phyloP scores from a whole-genome alignment of 2,888 invertebrate species.

The Tineola bisselliella region DNA sequence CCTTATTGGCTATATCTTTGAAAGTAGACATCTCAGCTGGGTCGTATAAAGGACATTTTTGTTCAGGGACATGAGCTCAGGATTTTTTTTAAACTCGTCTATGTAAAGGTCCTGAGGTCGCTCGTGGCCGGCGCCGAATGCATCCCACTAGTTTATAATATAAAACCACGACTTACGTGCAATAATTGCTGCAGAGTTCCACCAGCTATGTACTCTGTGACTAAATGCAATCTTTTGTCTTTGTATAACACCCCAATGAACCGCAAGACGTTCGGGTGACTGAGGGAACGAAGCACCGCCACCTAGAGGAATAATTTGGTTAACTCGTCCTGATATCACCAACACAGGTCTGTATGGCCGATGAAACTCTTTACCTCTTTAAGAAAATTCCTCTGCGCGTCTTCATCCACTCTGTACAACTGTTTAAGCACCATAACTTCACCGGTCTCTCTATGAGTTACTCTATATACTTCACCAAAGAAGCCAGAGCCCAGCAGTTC shows the following conservation, averaged over 20 bases:
- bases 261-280: conserved; percentile 89
- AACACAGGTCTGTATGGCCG: too few relatives aligned
- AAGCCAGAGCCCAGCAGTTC: conserved; percentile 93
- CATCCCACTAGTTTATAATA: too few relatives aligned
- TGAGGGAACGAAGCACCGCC: conserved; percentile 87
- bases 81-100: too few relatives aligned
- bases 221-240: conserved; percentile 88
- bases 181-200: conserved; percentile 88
- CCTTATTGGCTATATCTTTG: too few relatives aligned
- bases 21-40: too few relatives aligned
- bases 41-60: too few relatives aligned
- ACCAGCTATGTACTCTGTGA: conserved; percentile 93
- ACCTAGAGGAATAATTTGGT: conserved; percentile 61
- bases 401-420: conserved; percentile 91
- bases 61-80: too few relatives aligned
- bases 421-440: conserved; percentile 97
- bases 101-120: too few relatives aligned
- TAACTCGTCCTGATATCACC: too few relatives aligned
- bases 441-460: conserved; percentile 88
- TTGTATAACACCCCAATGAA: conserved; percentile 95
- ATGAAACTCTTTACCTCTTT: too few relatives aligned
- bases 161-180: too few relatives aligned
- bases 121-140: too few relatives aligned
- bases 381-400: conserved; percentile 92
- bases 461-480: conserved; percentile 92